A percentile compares a stretch with the other conserved stretches of the same genome.
Evolutionary conservation across 2,797 vertebrate species (phyloP).

Genomic region (Aplochiton taeniatus): DNA sequence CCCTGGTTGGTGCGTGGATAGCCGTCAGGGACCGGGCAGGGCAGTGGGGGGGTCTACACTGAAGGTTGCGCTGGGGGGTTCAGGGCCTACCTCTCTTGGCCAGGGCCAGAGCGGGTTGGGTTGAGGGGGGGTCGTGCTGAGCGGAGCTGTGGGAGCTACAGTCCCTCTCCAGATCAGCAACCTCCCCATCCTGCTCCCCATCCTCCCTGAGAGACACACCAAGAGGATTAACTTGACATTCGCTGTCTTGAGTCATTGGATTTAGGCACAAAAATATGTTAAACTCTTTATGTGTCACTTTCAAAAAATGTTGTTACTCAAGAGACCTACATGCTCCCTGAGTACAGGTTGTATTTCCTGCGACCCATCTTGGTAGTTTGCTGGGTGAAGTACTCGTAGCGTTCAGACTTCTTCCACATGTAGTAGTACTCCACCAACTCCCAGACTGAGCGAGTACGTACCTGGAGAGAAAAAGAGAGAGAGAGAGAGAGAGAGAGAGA

Average conservation of each 20-base stretch:
- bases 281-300: neutral
- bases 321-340: slow-evolving; percentile 83
- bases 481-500: no score
- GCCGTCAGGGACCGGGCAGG: neutral
- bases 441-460: slow-evolving; percentile 92
- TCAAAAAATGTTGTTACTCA: neutral
- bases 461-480: slow-evolving; percentile 68
- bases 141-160: slow-evolving; percentile 69
- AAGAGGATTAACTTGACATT: neutral
- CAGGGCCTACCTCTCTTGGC: slow-evolving; percentile 76
- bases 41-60: neutral
- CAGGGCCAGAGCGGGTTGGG: slow-evolving; percentile 70
- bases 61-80: neutral
- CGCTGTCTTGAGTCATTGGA: no score
- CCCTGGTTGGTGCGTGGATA: neutral
- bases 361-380: slow-evolving; percentile 87
- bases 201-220: slow-evolving; percentile 79
- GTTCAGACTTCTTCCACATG: slow-evolving; percentile 96
- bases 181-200: slow-evolving; percentile 83
- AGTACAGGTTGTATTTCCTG: slow-evolving; percentile 86
- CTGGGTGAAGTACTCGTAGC: slow-evolving; percentile 91
- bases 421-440: slow-evolving; percentile 98
- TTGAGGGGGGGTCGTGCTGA: slow-evolving; percentile 69
- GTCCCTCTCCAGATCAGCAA: slow-evolving; percentile 77
- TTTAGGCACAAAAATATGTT: no score